These are phyloP conservation scores for Prietella phreatophila DNA, from an alignment of 2,113 vertebrate species.

Conservation along the genomic window DNA sequence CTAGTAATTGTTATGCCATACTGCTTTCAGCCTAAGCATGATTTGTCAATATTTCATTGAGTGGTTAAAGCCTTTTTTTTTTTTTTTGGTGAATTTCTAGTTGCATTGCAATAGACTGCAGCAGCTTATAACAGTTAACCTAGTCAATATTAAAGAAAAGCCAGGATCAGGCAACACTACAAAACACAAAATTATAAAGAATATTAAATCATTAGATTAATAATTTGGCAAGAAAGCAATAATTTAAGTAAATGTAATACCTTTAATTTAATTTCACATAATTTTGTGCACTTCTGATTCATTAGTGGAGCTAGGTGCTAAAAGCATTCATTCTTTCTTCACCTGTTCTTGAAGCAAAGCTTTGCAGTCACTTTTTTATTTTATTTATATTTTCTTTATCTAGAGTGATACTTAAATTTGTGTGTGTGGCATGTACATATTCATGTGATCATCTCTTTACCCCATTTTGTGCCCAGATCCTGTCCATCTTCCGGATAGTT, in stretches of 20 bases:
- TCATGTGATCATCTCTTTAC: slow-evolving; percentile 47
- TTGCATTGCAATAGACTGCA: neutral
- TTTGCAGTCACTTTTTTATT: neutral
- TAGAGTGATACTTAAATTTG: neutral
- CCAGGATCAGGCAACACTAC: neutral
- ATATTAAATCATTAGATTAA: neutral
- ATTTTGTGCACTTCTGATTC: neutral
- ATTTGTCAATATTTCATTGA: slow-evolving; percentile 36
- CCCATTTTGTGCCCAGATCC: slow-evolving; percentile 62
- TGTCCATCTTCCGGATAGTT: slow-evolving; percentile 65
- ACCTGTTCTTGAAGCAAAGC: neutral
- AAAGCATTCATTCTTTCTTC: neutral
- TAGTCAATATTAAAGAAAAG: neutral
- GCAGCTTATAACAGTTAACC: neutral
- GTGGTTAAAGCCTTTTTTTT: neutral
- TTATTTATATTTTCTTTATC: slow-evolving; percentile 18
- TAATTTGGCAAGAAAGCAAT: neutral
- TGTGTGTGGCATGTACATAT: neutral
- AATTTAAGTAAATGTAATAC: neutral
- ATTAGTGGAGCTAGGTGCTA: neutral
- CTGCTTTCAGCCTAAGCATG: neutral
- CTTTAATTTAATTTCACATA: neutral
- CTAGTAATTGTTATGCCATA: neutral
- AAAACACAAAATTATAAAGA: neutral
- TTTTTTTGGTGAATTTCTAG: slow-evolving; percentile 14